phyloP scores from a whole-genome alignment of 2,888 invertebrate genomes.

The Tachystola acroxantha region DNA sequence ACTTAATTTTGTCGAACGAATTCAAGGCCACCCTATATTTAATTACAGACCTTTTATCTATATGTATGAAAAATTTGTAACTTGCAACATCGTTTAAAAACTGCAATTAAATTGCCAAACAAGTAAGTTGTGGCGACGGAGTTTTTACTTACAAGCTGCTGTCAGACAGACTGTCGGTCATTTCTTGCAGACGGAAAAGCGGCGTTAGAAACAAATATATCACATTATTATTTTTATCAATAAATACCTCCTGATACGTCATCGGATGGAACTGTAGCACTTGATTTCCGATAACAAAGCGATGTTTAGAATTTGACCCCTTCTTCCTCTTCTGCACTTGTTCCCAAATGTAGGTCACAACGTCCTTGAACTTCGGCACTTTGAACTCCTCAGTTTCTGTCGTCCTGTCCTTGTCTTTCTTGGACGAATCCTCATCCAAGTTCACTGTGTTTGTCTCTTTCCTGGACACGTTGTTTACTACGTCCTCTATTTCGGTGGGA shows the following conservation, averaged over 20 bases:
- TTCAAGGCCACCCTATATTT: too few relatives aligned
- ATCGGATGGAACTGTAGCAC: conserved; percentile 84
- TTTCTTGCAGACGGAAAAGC: too few relatives aligned
- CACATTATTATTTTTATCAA: too few relatives aligned
- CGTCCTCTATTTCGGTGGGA: conserved; percentile 62
- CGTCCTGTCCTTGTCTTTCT: conserved; percentile 52
- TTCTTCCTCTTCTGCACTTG: conserved; percentile 80
- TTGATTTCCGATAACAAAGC: conserved; percentile 81
- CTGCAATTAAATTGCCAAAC: too few relatives aligned
- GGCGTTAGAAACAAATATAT: too few relatives aligned
- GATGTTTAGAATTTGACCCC: conserved; percentile 74
- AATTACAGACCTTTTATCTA: too few relatives aligned
- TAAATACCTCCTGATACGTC: conserved; percentile 88
- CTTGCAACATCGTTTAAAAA: too few relatives aligned
- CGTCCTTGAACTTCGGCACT: conserved; percentile 85
- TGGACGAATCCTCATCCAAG: conserved; percentile 53
- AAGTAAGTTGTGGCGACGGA: too few relatives aligned
- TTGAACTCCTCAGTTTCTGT: conserved; percentile 50
- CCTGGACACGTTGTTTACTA: conserved; percentile 61
- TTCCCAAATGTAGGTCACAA: conserved; percentile 84
- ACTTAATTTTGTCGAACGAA: too few relatives aligned
- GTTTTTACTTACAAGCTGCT: too few relatives aligned
- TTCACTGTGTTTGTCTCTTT: conserved; percentile 52
- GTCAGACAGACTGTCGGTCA: too few relatives aligned
- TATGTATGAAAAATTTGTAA: too few relatives aligned